Conservation (phyloP, 2,888 invertebrate genomes). For the Halictus ligatus region DNA sequence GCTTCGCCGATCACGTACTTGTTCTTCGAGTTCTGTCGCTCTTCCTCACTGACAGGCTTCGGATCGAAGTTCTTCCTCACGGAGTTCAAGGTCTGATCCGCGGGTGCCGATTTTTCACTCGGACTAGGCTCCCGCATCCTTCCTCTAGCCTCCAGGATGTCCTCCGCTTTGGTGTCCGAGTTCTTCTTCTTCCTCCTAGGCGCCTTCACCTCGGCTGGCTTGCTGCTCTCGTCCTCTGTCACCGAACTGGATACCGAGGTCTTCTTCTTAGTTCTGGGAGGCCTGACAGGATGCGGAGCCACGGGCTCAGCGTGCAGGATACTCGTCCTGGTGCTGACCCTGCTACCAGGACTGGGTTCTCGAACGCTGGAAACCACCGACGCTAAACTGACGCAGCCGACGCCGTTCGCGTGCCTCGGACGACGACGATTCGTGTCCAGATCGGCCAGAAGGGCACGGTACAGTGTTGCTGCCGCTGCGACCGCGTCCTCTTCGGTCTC, state of each 20-base stretch:
- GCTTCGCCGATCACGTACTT: constrained; percentile 28
- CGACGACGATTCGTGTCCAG: constrained; percentile 85
- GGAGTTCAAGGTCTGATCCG: background rate
- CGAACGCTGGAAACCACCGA: constrained; percentile 79
- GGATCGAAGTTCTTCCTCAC: constrained; percentile 21
- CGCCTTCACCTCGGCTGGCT: constrained; percentile 83
- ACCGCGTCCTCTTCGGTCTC: constrained; percentile 96
- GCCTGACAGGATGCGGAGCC: constrained; percentile 87
- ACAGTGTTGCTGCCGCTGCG: constrained; percentile 95
- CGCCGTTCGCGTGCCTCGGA: constrained; percentile 89
- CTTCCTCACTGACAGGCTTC: constrained; percentile 41
- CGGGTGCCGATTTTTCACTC: constrained; percentile 7
- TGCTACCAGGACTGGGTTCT: constrained; percentile 74
- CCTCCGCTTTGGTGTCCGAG: constrained; percentile 79
- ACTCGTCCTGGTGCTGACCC: constrained; percentile 65
- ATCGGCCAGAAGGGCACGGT: constrained; percentile 92
- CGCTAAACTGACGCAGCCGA: constrained; percentile 91
- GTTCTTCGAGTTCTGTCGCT: constrained; percentile 59
- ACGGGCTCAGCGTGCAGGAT: constrained; percentile 55
- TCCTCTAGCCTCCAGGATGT: constrained; percentile 78
- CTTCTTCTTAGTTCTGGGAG: constrained; percentile 91
- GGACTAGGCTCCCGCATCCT: constrained; percentile 34
- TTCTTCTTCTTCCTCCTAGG: constrained; percentile 75
- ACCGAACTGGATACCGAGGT: constrained; percentile 85
- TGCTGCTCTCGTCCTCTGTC: constrained; percentile 73